A percentile compares a stretch with the other conserved stretches of the same genome.
Evolutionary conservation across 2,888 invertebrate genomes (phyloP).

Genomic region (Tenodera sinensis): DNA sequence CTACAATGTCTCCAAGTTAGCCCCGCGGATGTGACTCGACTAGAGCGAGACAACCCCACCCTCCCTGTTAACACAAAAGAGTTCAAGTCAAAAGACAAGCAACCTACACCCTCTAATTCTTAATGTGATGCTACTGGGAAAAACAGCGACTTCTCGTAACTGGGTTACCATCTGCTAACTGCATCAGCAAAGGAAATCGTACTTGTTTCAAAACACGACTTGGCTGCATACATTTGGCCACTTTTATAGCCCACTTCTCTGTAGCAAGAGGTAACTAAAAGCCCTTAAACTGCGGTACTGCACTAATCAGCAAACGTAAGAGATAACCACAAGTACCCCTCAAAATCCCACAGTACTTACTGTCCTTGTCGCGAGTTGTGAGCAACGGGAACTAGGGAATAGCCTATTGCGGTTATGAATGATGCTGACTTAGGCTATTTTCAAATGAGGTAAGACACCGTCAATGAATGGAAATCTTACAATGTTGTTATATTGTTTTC

Average conservation of each 20-base stretch:
- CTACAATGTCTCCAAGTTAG: neutral
- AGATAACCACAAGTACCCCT: too few relatives aligned
- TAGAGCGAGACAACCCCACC: neutral
- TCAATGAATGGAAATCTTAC: too few relatives aligned
- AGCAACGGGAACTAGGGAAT: too few relatives aligned
- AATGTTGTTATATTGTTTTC: too few relatives aligned
- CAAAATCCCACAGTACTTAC: too few relatives aligned
- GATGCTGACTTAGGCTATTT: too few relatives aligned
- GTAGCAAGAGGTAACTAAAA: neutral
- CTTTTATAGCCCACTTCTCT: neutral
- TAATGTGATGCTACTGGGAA: neutral
- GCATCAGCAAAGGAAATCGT: neutral
- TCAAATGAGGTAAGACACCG: too few relatives aligned
- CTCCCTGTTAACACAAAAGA: neutral
- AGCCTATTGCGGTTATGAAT: too few relatives aligned
- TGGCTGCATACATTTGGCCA: neutral
- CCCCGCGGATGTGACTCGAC: neutral
- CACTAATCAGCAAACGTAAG: too few relatives aligned
- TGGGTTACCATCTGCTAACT: neutral
- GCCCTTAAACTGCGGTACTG: too few relatives aligned
- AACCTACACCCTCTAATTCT: conserved; percentile 2
- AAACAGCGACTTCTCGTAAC: neutral
- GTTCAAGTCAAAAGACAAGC: conserved; percentile 9
- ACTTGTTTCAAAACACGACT: neutral
- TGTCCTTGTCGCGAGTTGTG: too few relatives aligned